Evolutionary conservation across 2,113 vertebrate genomes (phyloP).

Genomic region (Sceloporus tristichus): DNA sequence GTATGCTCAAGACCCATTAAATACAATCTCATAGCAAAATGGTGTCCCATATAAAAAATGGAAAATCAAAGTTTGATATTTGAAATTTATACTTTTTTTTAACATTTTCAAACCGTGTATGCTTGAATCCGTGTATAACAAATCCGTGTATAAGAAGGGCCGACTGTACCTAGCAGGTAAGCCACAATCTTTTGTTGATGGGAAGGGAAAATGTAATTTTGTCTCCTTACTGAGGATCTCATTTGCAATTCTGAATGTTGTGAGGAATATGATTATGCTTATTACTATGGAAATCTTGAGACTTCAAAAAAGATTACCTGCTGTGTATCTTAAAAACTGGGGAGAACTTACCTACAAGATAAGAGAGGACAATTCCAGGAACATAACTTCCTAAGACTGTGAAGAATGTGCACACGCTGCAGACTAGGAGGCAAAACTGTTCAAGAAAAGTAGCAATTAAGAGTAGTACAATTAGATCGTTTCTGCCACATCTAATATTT

Average conservation of each 20-base stretch:
- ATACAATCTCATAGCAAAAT: no score
- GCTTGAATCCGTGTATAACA: no score
- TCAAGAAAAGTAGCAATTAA: conserved; percentile 57
- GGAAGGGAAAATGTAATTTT: background rate
- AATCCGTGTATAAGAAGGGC: no score
- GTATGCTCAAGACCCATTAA: no score
- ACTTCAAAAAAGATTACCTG: conserved; percentile 25
- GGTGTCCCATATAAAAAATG: no score
- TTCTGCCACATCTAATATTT: background rate
- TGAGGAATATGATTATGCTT: background rate
- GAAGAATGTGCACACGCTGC: conserved; percentile 95
- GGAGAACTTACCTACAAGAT: conserved; percentile 88
- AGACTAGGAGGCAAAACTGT: conserved; percentile 96
- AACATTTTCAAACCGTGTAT: no score
- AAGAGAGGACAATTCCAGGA: conserved; percentile 95
- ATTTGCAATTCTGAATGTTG: background rate
- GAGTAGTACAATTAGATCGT: conserved; percentile 34
- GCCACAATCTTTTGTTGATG: background rate
- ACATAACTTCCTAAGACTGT: conserved; percentile 95
- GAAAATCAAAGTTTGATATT: no score
- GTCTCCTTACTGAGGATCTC: background rate
- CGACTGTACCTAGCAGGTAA: background rate
- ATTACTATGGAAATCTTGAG: background rate
- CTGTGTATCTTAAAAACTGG: background rate
- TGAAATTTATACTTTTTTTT: no score